Evolutionary conservation across 2,797 vertebrate species (phyloP).

Genomic region (Oreochromis grahami): DNA sequence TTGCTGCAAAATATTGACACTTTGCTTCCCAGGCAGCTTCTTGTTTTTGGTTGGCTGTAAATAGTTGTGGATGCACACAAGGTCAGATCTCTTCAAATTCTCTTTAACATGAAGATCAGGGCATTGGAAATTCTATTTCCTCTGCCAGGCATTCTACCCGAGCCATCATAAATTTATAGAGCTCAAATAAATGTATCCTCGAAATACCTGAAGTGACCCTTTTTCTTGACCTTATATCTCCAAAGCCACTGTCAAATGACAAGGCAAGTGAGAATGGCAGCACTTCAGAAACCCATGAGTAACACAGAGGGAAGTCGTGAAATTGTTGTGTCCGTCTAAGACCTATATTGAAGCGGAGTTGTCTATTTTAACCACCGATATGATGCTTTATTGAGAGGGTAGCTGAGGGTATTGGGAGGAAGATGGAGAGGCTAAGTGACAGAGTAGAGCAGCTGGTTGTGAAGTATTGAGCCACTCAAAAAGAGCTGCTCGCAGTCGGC

Average conservation of each 20-base stretch:
- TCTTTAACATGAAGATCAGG: slow-evolving; percentile 8
- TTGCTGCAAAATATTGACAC: not conserved
- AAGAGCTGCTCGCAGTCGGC: slow-evolving; percentile 14
- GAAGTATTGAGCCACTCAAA: slow-evolving; percentile 40
- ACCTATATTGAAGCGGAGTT: slow-evolving; percentile 1
- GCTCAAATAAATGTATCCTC: not conserved
- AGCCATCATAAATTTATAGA: slow-evolving; percentile 28
- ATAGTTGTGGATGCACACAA: not conserved
- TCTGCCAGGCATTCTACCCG: not conserved
- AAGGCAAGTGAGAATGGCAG: slow-evolving; percentile 15
- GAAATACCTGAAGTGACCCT: not conserved
- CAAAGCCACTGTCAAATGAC: not conserved
- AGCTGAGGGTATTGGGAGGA: slow-evolving; percentile 6
- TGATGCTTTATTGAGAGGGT: slow-evolving; percentile 38
- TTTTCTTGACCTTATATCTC: not conserved
- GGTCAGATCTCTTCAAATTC: not conserved
- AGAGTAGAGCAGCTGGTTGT: slow-evolving; percentile 29
- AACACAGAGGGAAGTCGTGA: not conserved
- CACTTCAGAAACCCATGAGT: slow-evolving; percentile 24
- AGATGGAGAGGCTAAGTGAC: slow-evolving; percentile 51
- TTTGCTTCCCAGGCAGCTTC: not conserved
- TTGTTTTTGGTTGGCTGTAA: not conserved
- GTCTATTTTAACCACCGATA: slow-evolving; percentile 26
- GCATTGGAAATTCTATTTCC: slow-evolving; percentile 1
- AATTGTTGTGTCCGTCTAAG: not conserved